A percentile compares a stretch with the other conserved stretches of the same genome.
These are phyloP conservation scores for Camarhynchus parvulus DNA, from an alignment of 2,113 vertebrate genomes.

Conservation along the genomic window DNA sequence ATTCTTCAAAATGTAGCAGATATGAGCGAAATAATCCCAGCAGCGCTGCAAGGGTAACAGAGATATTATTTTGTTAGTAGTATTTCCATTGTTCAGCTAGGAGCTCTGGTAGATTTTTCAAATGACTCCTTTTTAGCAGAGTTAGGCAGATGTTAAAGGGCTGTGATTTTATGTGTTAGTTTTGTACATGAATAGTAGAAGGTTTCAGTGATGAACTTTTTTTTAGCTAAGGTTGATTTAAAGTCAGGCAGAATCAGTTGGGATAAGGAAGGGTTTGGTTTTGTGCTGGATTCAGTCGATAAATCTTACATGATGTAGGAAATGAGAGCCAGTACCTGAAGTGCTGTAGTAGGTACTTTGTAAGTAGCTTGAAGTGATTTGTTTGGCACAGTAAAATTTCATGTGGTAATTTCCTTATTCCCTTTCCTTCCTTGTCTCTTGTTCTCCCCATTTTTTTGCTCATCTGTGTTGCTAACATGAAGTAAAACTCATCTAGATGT, in stretches of 20 bases:
- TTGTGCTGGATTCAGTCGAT: neutral
- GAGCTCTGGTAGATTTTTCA: neutral
- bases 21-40: neutral
- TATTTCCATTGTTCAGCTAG: neutral
- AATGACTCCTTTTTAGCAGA: neutral
- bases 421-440: neutral
- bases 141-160: neutral
- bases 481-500: neutral
- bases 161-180: neutral
- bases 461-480: neutral
- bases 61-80: neutral
- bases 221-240: neutral
- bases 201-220: neutral
- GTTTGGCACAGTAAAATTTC: neutral
- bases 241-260: neutral
- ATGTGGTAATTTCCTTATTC: neutral
- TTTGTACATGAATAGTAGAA: neutral
- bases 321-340: neutral
- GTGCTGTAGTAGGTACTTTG: neutral
- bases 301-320: neutral
- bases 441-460: neutral
- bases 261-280: neutral
- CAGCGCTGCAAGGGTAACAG: neutral
- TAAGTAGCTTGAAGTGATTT: neutral
- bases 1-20: neutral